Evolutionary conservation across 2,113 vertebrate species (phyloP).

Genomic region (Sturnus vulgaris): DNA sequence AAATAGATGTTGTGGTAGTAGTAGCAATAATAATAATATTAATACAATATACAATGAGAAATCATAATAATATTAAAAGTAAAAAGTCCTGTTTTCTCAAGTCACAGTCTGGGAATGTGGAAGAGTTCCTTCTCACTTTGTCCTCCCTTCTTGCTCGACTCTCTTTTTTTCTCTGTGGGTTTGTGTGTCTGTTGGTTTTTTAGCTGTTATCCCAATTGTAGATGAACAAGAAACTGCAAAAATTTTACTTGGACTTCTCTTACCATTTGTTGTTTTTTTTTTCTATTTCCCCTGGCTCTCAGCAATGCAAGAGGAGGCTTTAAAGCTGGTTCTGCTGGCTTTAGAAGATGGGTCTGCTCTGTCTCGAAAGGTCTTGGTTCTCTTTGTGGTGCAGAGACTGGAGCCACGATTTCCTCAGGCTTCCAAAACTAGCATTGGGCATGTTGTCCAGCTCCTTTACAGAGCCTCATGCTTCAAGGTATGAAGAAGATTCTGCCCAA

Average conservation of each 20-base stretch:
- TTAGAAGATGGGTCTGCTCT: conserved; percentile 95
- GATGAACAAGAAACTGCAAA: background rate
- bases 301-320: conserved; percentile 98
- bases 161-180: background rate
- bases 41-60: background rate
- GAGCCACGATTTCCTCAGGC: conserved; percentile 97
- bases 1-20: background rate
- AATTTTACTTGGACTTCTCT: background rate
- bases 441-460: conserved; percentile 98
- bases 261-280: background rate
- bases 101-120: background rate
- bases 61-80: background rate
- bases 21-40: background rate
- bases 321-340: conserved; percentile 94
- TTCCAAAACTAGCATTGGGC: conserved; percentile 98
- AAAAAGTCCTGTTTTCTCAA: background rate
- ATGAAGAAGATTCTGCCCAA: background rate
- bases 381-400: conserved; percentile 97
- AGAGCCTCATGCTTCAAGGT: conserved; percentile 98
- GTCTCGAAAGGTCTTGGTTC: conserved; percentile 94
- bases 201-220: background rate
- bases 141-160: background rate
- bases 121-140: background rate
- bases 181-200: background rate
- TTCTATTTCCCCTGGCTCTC: background rate